Conservation (phyloP, 1,140 invertebrate species). For the Drosophila tsacasi region DNA sequence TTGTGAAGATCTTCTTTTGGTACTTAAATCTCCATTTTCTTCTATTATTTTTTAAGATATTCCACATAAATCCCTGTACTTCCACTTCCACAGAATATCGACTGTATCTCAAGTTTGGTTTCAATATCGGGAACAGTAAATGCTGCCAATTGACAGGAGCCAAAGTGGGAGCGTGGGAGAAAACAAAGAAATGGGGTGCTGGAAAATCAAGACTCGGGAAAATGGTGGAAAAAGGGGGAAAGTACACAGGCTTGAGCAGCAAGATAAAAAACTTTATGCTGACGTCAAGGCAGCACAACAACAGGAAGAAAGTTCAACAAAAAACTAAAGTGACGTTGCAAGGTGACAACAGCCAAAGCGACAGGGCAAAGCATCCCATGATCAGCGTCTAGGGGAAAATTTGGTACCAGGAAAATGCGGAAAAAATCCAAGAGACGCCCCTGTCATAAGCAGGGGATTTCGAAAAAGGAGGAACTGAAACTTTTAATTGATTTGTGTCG, state of each 20-base stretch:
- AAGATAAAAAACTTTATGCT: constrained; percentile 61
- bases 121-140: constrained; percentile 56
- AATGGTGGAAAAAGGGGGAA: constrained; percentile 14
- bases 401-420: background rate
- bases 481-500: constrained; percentile 49
- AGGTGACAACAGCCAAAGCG: constrained; percentile 53
- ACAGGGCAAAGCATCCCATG: constrained; percentile 30
- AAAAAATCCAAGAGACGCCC: background rate
- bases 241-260: constrained; percentile 14
- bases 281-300: constrained; percentile 57
- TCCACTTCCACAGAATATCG: constrained; percentile 1
- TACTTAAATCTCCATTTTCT: background rate
- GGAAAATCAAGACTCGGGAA: constrained; percentile 1
- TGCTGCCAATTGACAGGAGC: constrained; percentile 70
- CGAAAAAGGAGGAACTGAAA: constrained; percentile 13
- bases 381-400: constrained; percentile 8
- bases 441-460: constrained; percentile 25
- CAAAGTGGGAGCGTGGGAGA: constrained; percentile 10
- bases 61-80: too few species aligned
- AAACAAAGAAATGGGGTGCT: background rate
- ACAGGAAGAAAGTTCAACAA: constrained; percentile 43
- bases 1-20: background rate
- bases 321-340: constrained; percentile 65
- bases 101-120: constrained; percentile 25
- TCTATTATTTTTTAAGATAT: background rate